These are phyloP conservation scores for Drosophila conformis DNA, from an alignment of 2,888 invertebrate genomes.

Conservation along the genomic window DNA sequence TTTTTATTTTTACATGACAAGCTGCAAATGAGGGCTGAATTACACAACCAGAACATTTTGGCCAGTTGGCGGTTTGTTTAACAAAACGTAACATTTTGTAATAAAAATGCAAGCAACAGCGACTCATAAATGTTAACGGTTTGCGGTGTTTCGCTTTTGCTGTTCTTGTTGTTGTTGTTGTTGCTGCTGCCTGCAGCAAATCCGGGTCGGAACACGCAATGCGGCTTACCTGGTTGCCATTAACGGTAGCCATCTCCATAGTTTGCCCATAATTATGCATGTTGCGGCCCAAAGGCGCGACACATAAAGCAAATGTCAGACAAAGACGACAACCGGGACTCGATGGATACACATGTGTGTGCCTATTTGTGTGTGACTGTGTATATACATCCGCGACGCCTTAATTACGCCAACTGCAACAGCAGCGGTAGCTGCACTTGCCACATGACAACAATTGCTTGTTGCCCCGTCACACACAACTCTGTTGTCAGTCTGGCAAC, in stretches of 20 bases:
- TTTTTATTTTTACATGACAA: constrained; percentile 35
- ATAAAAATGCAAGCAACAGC: constrained; percentile 15
- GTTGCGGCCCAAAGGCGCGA: constrained; percentile 58
- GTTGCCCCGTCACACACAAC: not conserved
- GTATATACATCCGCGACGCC: constrained; percentile 18
- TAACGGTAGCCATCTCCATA: constrained; percentile 10
- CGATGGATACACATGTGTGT: too few species aligned
- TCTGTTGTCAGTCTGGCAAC: constrained; percentile 26
- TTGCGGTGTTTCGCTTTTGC: constrained; percentile 10
- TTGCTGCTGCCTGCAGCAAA: constrained; percentile 30
- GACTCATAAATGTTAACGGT: constrained; percentile 59
- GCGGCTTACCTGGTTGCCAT: constrained; percentile 35
- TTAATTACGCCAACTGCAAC: constrained; percentile 65
- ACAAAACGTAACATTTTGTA: constrained; percentile 63
- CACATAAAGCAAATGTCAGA: constrained; percentile 59
- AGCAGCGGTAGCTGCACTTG: constrained; percentile 10
- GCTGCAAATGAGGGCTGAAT: constrained; percentile 10
- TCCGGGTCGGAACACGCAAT: constrained; percentile 57
- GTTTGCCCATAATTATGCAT: constrained; percentile 64
- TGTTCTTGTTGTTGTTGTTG: constrained; percentile 14
- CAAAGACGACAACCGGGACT: constrained; percentile 48
- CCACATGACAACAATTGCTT: constrained; percentile 23
- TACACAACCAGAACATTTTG: not conserved
- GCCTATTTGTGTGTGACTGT: not conserved
- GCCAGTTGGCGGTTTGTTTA: constrained; percentile 36